These are phyloP conservation scores for Caenorhabditis sulstoni DNA, from an alignment of 2,888 invertebrate genomes.

Conservation along the genomic window DNA sequence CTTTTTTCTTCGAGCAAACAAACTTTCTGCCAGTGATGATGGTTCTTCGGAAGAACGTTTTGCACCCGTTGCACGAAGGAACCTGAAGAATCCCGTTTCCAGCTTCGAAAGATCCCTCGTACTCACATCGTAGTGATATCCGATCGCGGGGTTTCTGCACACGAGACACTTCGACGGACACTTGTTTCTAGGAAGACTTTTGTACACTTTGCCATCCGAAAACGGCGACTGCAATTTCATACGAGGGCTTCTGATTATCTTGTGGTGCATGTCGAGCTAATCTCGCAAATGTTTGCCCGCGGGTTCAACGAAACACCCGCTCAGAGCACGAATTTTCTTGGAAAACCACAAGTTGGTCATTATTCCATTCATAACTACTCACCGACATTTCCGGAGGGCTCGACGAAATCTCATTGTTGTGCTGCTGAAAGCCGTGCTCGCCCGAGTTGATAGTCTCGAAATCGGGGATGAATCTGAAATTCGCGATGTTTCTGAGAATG, in stretches of 20 bases:
- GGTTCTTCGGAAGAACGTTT: slow-evolving; percentile 61
- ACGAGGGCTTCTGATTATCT: neutral
- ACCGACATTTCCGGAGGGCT: slow-evolving; percentile 38
- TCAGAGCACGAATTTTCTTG: neutral
- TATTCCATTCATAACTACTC: slow-evolving; percentile 12
- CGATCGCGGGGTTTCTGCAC: slow-evolving; percentile 66
- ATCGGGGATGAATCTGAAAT: slow-evolving; percentile 8
- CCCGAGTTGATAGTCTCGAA: slow-evolving; percentile 4
- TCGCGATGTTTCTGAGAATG: neutral
- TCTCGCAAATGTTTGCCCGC: slow-evolving; percentile 3
- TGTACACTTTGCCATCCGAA: slow-evolving; percentile 40
- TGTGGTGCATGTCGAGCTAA: too few species aligned
- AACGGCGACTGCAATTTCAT: slow-evolving; percentile 31
- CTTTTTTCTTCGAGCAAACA: slow-evolving; percentile 24
- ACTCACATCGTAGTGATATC: slow-evolving; percentile 70
- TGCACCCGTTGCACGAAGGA: slow-evolving; percentile 65
- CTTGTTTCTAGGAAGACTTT: slow-evolving; percentile 48
- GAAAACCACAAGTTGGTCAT: neutral
- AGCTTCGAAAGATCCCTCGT: neutral
- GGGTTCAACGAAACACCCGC: slow-evolving; percentile 35
- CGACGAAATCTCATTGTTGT: slow-evolving; percentile 13
- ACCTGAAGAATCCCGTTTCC: slow-evolving; percentile 59
- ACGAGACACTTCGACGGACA: slow-evolving; percentile 67
- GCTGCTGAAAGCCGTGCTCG: slow-evolving; percentile 1
- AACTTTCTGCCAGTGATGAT: slow-evolving; percentile 54